Base-by-base conservation (phyloP, 2,888 invertebrate species). In the Stegana nigrithorax region DNA sequence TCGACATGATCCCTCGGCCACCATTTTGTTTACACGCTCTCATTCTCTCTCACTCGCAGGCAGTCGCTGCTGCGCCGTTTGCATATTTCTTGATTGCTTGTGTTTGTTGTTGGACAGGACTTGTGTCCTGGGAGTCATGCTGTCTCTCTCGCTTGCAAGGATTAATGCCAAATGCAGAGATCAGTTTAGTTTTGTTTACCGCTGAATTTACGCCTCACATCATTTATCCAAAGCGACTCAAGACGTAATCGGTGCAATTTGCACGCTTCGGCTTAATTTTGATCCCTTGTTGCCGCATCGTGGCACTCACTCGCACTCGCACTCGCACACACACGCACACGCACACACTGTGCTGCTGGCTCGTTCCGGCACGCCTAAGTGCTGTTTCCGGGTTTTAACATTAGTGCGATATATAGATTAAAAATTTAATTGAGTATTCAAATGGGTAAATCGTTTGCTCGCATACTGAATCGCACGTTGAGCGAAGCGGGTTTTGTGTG, bases 211-310 rank as follows among this genome's bases (percentile, higher is more conserved):
- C 73, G 72, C 73, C 71, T 74, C 70, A 70, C 65, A 63, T 64
- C 67, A 60, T 60, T 55, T 45, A 67, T 32, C 53, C 32, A 5
- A 32, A 27, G 58, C 7, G 36, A 57, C 57, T 67, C 66, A 62
- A 69, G 67, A 63, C 76, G 73, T 75, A 78, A 75, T 75, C 80
- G 73, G 53, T 42, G 75, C 75, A 75, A 75, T 75, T 75, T 80
- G 72, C 75, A 80, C 76, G 80, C 74, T 78, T 79, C 64, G 81
- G 84, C 83, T 84, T 84, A 84, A 36, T 74, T 74, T 68, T 83
- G 80, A 83, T 83, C 83, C 79, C 70, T 77, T 82, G 82, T 82
- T 80, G 80, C 81, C 66, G 58, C 57, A 65, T 64, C 62, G 56
- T 56, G 59, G 64, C 60, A 57, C 45, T 60, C 60, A 51, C 61